Base-by-base conservation (phyloP, 1,140 invertebrate species). In the Magallana ariakensis region DNA sequence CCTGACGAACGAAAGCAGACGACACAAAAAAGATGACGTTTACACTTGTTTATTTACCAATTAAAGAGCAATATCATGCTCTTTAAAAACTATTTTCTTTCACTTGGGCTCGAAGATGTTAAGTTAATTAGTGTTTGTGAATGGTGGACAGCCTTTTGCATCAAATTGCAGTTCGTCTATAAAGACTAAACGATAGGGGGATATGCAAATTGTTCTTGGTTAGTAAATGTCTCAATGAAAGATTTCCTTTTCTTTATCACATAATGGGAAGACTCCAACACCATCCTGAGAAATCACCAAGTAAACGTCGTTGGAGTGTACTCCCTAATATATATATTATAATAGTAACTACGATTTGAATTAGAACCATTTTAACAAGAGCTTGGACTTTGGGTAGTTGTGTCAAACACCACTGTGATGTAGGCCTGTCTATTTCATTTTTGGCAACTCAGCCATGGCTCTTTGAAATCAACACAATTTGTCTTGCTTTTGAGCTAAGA, bases 1-100 rank as follows among this genome's bases (percentile, higher is more conserved):
- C 66, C 7, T 5, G 22, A 10, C 19, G 66, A 75, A 10, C 19
- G 66, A 75, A 75, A 75, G 8, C 66, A 26, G 33, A 33, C 66
- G 66, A 75, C 66, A 75, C 66, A 19, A 75, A 70, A 75, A 75
- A 75, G 66, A 75, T 75, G 66, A 75, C 66, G 66, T 75, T 75
- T 75, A 75, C 22, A 4, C 11, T 26, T 8, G 66, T 75, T 75
- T 75, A 75, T 75, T 75, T 22, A 75, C 66, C 66, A 75, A 75
- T 75, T 75, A 75, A 26, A 75, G 33, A 26, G 13, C 66, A 11
- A 75, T 75, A 75, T 75, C 22, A 26, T 75, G 66, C 13, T 75
- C 22, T 19, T 75, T 75, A 26, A 75, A 26, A 22, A 22, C 13
- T 26, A 26, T 75, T 22, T 75, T 26, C 22, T 75, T 75, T 26